A percentile compares a stretch with the other conserved stretches of the same genome.
Conservation (phyloP, 2,113 vertebrate species). For the Bubalus kerabau region DNA sequence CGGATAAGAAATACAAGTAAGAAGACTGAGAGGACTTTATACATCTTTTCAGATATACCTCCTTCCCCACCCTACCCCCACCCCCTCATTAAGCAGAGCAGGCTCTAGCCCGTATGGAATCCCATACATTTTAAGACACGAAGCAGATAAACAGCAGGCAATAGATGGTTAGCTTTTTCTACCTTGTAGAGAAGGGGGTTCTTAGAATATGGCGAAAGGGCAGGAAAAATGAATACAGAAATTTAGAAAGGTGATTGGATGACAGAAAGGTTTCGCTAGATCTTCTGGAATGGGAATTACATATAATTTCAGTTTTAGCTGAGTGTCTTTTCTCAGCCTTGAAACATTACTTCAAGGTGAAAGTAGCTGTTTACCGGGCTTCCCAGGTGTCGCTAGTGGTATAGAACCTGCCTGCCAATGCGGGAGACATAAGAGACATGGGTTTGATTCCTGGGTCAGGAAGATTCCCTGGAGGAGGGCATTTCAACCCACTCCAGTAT, state of each 20-base stretch:
- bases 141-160: background rate
- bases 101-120: background rate
- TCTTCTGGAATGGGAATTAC: background rate
- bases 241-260: background rate
- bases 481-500: background rate
- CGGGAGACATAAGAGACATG: background rate
- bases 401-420: background rate
- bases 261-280: background rate
- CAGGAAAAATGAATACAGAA: background rate
- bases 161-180: background rate
- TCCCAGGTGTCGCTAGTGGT: background rate
- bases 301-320: background rate
- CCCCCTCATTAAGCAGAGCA: background rate
- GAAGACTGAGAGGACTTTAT: background rate
- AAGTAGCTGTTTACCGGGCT: background rate
- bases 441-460: background rate
- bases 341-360: background rate
- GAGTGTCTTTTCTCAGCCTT: background rate
- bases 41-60: background rate
- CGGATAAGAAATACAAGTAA: background rate
- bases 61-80: background rate
- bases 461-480: background rate
- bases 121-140: background rate
- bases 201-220: background rate
- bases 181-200: background rate